Conservation (phyloP, 2,888 invertebrate species). For the Zelleria hepariella region DNA sequence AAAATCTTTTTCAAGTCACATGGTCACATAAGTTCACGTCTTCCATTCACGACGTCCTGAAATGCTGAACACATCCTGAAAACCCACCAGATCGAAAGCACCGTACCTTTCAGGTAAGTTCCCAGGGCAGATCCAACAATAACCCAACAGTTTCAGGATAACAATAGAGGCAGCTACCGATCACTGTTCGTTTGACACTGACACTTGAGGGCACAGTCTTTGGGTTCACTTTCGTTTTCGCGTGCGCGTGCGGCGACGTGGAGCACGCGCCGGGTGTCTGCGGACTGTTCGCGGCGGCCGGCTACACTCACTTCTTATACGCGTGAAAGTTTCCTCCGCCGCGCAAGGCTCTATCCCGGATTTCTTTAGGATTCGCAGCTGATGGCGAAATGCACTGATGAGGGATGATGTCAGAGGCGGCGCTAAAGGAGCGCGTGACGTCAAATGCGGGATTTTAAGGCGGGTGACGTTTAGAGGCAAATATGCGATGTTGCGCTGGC, state of each 20-base stretch:
- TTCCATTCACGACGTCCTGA: not conserved
- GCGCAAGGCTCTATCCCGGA: slow-evolving; percentile 51
- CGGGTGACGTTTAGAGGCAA: not conserved
- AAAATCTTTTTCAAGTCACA: not conserved
- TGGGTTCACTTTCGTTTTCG: slow-evolving; percentile 59
- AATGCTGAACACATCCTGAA: slow-evolving; percentile 3
- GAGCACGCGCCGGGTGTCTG: slow-evolving; percentile 28
- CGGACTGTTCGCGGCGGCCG: slow-evolving; percentile 62
- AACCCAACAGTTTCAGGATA: slow-evolving; percentile 59
- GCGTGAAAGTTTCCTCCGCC: slow-evolving; percentile 54
- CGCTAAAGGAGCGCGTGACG: not conserved
- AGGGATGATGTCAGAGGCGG: not conserved
- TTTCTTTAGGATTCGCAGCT: slow-evolving; percentile 17
- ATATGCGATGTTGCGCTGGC: not conserved
- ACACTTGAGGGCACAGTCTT: slow-evolving; percentile 44
- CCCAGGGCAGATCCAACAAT: slow-evolving; percentile 14
- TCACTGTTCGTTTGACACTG: slow-evolving; percentile 65
- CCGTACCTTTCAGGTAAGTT: slow-evolving; percentile 57
- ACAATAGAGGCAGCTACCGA: slow-evolving; percentile 53
- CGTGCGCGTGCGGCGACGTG: slow-evolving; percentile 19
- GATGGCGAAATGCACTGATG: not conserved
- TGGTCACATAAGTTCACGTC: not conserved
- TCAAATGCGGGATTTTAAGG: not conserved
- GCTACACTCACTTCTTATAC: slow-evolving; percentile 53
- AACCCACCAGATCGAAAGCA: slow-evolving; percentile 21